Percentiles rank a stretch among this genome's conserved stretches.
Evolutionary conservation across 2,113 vertebrate species (phyloP).

Genomic region (Romanogobio albipinnatus): DNA sequence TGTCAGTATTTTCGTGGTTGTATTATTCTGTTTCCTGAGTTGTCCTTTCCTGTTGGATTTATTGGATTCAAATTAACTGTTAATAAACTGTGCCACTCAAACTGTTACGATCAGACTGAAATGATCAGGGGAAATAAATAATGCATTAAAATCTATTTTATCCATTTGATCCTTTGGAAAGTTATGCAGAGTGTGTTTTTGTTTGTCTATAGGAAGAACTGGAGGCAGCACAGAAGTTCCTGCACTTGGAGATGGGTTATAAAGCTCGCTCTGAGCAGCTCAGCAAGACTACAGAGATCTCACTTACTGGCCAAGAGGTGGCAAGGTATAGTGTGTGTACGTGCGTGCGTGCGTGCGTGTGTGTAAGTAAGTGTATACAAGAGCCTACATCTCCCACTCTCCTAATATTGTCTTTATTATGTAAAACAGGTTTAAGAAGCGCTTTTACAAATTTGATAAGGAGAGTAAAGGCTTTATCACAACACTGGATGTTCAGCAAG

Average conservation of each 20-base stretch:
- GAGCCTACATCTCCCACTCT: neutral
- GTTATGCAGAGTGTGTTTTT: neutral
- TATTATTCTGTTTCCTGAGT: too few relatives aligned
- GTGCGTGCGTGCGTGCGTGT: neutral
- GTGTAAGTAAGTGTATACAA: constrained; percentile 1
- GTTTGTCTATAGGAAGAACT: constrained; percentile 82
- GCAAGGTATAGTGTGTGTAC: constrained; percentile 76
- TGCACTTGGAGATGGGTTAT: constrained; percentile 98
- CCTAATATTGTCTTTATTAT: neutral
- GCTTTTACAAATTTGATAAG: constrained; percentile 95
- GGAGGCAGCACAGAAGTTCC: constrained; percentile 83
- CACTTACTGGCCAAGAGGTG: constrained; percentile 82
- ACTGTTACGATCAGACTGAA: too few relatives aligned
- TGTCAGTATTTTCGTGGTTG: too few relatives aligned
- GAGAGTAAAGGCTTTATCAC: constrained; percentile 96
- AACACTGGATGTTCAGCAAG: constrained; percentile 90
- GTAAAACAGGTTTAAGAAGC: constrained; percentile 87
- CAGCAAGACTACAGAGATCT: constrained; percentile 87
- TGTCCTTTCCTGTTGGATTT: too few relatives aligned
- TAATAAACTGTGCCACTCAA: too few relatives aligned
- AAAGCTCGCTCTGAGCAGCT: constrained; percentile 92
- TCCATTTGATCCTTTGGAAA: neutral
- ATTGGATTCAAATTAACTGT: too few relatives aligned
- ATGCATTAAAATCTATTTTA: neutral
- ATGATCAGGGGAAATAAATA: too few relatives aligned